Percentiles rank a stretch among this genome's conserved stretches.
phyloP scores from a whole-genome alignment of 1,140 invertebrate genomes.

The Chionoecetes opilio region DNA sequence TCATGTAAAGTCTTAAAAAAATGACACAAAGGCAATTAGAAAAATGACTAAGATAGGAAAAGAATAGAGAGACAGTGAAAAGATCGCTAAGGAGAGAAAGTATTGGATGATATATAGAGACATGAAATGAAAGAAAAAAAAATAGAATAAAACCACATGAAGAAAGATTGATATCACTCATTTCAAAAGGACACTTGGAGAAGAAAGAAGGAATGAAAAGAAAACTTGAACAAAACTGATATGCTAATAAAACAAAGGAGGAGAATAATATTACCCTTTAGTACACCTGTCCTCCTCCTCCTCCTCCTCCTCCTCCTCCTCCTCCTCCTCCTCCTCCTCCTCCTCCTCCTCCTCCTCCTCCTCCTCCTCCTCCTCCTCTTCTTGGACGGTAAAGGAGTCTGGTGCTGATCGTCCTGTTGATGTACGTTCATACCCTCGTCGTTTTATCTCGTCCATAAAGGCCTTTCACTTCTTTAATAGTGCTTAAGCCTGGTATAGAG shows the following conservation, averaged over 20 bases:
- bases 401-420: background rate
- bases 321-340: background rate
- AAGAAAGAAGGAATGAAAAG: background rate
- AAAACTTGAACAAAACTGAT: background rate
- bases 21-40: too few relatives aligned
- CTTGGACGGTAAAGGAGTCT: background rate
- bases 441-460: constrained; percentile 5
- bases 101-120: too few relatives aligned
- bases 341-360: constrained; percentile 23
- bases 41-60: too few relatives aligned
- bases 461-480: constrained; percentile 10
- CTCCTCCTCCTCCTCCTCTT: background rate
- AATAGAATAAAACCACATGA: too few relatives aligned
- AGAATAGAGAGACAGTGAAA: background rate
- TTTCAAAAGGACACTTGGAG: background rate
- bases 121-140: too few relatives aligned
- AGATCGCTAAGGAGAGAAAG: too few relatives aligned
- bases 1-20: too few relatives aligned
- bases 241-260: background rate
- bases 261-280: background rate
- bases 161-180: background rate
- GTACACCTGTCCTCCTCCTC: background rate
- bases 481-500: constrained; percentile 18
- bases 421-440: background rate
- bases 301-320: background rate